Percentiles rank a stretch among this genome's conserved stretches.
Conservation (phyloP, 2,113 vertebrate species). For the Hoplias malabaricus region DNA sequence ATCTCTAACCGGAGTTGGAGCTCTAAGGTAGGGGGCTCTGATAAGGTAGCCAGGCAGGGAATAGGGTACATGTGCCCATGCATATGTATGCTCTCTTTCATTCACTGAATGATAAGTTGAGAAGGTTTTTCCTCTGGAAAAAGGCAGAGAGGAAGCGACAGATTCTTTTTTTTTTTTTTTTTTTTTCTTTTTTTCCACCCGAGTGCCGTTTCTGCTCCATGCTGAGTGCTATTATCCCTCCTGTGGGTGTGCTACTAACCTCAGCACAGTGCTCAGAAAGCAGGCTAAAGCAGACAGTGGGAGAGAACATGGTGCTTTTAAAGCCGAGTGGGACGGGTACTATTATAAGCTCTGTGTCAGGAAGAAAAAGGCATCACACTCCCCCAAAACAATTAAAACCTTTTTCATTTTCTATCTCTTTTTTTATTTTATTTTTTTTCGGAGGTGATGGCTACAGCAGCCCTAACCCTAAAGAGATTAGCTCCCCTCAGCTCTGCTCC, state of each 20-base stretch:
- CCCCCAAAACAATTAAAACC: conserved; percentile 12
- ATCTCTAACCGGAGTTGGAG: background rate
- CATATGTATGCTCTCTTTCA: background rate
- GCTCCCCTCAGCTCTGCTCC: background rate
- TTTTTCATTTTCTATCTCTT: background rate
- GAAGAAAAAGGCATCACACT: conserved; percentile 4
- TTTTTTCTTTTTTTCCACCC: background rate
- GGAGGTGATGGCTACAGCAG: background rate
- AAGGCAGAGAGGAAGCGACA: background rate
- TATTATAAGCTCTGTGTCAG: background rate
- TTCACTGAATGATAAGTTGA: background rate
- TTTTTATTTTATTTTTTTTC: background rate
- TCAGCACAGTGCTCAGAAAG: background rate
- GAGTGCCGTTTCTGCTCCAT: conserved; percentile 12
- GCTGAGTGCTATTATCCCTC: conserved; percentile 39
- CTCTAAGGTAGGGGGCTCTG: background rate
- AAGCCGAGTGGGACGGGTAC: background rate
- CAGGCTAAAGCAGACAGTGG: conserved; percentile 4
- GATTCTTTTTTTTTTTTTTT: background rate
- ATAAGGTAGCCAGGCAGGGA: background rate
- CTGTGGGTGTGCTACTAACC: conserved; percentile 28
- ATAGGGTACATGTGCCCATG: background rate
- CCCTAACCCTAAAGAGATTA: conserved; percentile 5
- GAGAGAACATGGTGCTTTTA: conserved; percentile 12
- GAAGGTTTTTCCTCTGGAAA: background rate